Evolutionary conservation across 2,113 vertebrate species (phyloP), one percentile per base, ranked within the genome.

Genomic region (Clarias macrocephalus): DNA sequence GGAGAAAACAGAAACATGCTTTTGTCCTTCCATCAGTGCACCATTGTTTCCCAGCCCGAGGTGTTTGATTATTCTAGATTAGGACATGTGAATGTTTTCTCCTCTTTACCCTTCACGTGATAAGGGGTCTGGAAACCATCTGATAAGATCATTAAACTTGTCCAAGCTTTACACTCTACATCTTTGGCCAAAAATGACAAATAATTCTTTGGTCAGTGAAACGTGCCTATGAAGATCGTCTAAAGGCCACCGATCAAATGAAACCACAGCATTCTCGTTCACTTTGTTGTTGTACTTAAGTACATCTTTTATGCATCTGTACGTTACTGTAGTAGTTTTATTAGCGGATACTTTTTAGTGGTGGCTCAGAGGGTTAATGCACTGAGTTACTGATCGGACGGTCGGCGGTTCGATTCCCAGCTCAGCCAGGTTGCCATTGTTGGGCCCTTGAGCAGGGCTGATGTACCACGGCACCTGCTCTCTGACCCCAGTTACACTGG

Each of bases 1-100:
- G n/a, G 62, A 60, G 48, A 70, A 57, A 54, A 52, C 16, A 77
- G 2, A 52, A 68, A 84, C 57, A 82, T 63, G 30, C 18, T 18
- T 82, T 62, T 82, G 79, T 82, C 56, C 57, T 80, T 86, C 66
- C 28, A 79, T 86, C 73, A 82, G 56, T 28, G 13, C 54, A 15
- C 10, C 2, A 52, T 56, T 54, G 37, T 60, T 82, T 75, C n/a
- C 37, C 65, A 62, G 37, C 25, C 72, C 21, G 16, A 77, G 37
- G 56, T 37, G 6, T 0, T 30, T 1, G 57, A 85, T 25, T 85
- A 37, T 2, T 72, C 57, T 19, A 62, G 70, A 62, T 42, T 59
- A 18, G 21, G 3, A 5, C 66, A 42, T 6, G 4, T 63, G 0
- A 59, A 62, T 10, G 28, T 42, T 60, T 85, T 80, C 56, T 37